Base-by-base conservation (phyloP, 1,140 invertebrate species). In the Atta texana region DNA sequence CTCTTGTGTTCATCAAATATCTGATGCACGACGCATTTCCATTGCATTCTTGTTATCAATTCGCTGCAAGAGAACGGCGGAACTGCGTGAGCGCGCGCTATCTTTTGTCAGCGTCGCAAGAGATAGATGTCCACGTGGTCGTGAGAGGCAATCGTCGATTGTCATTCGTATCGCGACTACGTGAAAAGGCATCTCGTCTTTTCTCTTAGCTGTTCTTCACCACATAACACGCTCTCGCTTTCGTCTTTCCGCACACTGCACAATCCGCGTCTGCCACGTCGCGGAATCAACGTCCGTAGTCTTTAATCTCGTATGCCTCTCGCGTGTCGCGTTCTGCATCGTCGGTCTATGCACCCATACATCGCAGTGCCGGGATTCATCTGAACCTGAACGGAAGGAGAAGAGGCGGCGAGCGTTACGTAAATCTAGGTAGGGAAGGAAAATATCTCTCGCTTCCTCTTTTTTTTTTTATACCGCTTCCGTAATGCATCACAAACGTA, bases 31-130 rank as follows among this genome's bases (percentile, higher is more conserved):
- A 34, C 31, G 34, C 21, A 24, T 72, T 59, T 31, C 53, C 14
- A 57, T 57, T 16, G 53, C 53, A 18, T 74, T 69, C 68, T 74
- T 4, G 68, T 82, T 82, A 74, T 82, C 80, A 82, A 24, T 16
- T 21, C 16, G 64, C 16, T 8, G 68, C 24, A 6, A 14, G 44
- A 53, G 49, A 80, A 18, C 34, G 34, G 31, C 63, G 31, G 63
- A 68, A 68, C 49, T 64, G 76, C 24, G 69, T 24, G 34, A 39
- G 34, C 55, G 18, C 68, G 59, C 39, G 21, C 72, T 21, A 44
- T 75, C 69, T 84, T 84, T 84, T 84, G 69, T 84, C 18, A 68
- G 21, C 66, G 31, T 14, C 51, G 49, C 39, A 14, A n/a, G 63
- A 55, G 55, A 34, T 34, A n/a, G 28, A 69, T 16, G 34, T 34